Conservation (phyloP, 2,113 vertebrate genomes). For the Psettodes erumei region DNA sequence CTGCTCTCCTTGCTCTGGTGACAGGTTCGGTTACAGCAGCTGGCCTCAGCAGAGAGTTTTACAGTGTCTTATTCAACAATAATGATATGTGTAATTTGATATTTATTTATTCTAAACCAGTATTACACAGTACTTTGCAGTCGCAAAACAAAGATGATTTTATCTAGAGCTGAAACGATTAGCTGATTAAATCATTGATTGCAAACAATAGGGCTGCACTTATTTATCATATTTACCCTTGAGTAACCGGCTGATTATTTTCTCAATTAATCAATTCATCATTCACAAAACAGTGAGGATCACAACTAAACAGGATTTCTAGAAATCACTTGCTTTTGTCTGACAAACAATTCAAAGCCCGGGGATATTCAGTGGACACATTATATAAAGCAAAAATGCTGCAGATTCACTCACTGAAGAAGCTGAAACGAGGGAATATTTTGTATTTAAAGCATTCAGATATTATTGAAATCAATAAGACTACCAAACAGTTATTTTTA, state of each 20-base stretch:
- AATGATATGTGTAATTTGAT: neutral
- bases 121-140: neutral
- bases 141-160: neutral
- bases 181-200: neutral
- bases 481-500: neutral
- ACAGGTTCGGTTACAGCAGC: conserved; percentile 28
- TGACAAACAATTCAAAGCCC: no score
- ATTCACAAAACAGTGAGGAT: neutral
- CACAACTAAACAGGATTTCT: no score
- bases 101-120: no score
- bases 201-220: neutral
- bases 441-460: neutral
- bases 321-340: no score
- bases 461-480: neutral
- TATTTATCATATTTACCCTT: neutral
- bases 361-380: no score
- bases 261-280: neutral
- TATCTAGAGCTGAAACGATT: neutral
- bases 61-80: neutral
- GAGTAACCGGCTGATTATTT: neutral
- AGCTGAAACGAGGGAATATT: neutral
- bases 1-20: conserved; percentile 3
- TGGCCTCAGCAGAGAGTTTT: neutral
- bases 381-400: neutral
- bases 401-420: neutral